phyloP scores from a whole-genome alignment of 1,140 invertebrate genomes.

The Lepidurus couesii region DNA sequence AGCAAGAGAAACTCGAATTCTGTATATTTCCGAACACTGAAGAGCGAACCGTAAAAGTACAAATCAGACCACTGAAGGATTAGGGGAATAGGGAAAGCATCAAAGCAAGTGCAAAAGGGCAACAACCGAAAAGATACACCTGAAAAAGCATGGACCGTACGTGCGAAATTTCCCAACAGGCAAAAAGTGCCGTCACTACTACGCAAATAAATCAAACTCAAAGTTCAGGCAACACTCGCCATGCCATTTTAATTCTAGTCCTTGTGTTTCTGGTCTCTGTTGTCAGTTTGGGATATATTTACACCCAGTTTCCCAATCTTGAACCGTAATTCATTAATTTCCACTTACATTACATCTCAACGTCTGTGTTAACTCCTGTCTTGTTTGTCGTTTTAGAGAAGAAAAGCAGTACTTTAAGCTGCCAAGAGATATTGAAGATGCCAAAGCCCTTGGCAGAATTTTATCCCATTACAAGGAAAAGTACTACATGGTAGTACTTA shows the following conservation, averaged over 20 bases:
- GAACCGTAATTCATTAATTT: conserved; percentile 62
- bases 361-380: conserved; percentile 25
- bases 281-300: conserved; percentile 57
- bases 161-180: neutral
- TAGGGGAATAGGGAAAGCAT: neutral
- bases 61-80: neutral
- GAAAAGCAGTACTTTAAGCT: conserved; percentile 85
- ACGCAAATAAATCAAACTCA: neutral
- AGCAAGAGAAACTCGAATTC: neutral
- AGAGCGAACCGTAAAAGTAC: neutral
- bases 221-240: conserved; percentile 41
- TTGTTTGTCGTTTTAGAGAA: conserved; percentile 60
- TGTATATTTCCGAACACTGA: neutral
- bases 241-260: conserved; percentile 42
- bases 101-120: neutral
- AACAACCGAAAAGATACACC: neutral
- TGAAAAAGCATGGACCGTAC: neutral
- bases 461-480: conserved; percentile 89
- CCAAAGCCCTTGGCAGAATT: conserved; percentile 86
- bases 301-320: conserved; percentile 71
- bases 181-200: neutral
- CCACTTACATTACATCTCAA: neutral
- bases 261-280: conserved; percentile 60
- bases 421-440: conserved; percentile 90
- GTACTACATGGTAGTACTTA: conserved; percentile 87